Base-by-base conservation (phyloP, 2,797 vertebrate genomes). In the Hoplostethus mediterraneus region DNA sequence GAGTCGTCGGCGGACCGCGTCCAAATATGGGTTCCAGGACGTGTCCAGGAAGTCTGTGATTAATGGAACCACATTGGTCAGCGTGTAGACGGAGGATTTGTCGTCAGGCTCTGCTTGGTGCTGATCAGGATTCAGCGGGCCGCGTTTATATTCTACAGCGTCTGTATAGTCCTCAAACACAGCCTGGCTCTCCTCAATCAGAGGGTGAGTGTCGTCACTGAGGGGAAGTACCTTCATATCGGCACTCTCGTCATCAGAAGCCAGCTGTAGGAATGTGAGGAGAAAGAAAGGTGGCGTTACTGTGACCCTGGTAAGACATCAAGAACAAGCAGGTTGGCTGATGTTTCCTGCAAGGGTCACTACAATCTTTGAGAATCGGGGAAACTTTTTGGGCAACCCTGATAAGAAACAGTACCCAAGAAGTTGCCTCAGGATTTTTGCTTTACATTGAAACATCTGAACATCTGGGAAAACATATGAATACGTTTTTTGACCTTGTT, bases 51-150 rank as follows among this genome's bases (percentile, higher is more conserved):
- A 85, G 59, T 82, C 72, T 9, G 80, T 68, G 56, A 87, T 63
- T 17, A 89, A 78, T 8, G 93, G 92, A 9, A 92, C 93, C 1
- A 90, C 85, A 3, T 94, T 94, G 59, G 93, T 94, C 31, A 94
- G 84, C 5, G 93, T 91, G 40, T 94, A 94, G 11, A 91, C 93
- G 55, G 94, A 87, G 51, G 93, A 92, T 75, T 94, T 94, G 81
- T 93, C 91, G 1, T 87, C 81, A 1, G 67, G 83, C 4, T 92
- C 80, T 0, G 88, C 88, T 69, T 94, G 93, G 77, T 93, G 92
- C 70, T 89, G 81, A 71, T 94, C 93, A 0, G 92, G 91, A 72
- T 93, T 93, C 33, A 94, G 85, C 0, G 82, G 53, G 16, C 80
- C 80, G 2, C 92, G 90, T 68, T 78, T 86, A 11, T 90, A 93